These are phyloP conservation scores for Nomada ferruginata DNA, from an alignment of 2,888 invertebrate genomes.

Conservation along the genomic window DNA sequence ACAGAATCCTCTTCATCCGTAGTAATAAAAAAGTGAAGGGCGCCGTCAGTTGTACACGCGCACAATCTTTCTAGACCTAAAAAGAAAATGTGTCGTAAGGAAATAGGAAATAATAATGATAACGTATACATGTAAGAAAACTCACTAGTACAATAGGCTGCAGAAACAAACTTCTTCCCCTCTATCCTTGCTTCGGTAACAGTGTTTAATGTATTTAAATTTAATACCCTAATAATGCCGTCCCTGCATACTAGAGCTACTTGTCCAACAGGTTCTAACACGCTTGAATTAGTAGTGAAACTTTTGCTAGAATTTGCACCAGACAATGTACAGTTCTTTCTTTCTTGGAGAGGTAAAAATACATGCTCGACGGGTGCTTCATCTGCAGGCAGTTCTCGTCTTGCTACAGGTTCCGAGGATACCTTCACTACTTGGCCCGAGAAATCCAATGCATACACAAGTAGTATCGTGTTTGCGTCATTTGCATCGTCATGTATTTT, in stretches of 20 bases:
- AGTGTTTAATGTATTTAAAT: slow-evolving; percentile 89
- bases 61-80: slow-evolving; percentile 92
- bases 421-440: slow-evolving; percentile 85
- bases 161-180: slow-evolving; percentile 91
- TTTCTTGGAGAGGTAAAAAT: slow-evolving; percentile 86
- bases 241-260: slow-evolving; percentile 91
- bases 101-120: background rate
- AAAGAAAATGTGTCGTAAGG: slow-evolving; percentile 38
- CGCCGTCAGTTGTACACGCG: slow-evolving; percentile 92
- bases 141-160: slow-evolving; percentile 93
- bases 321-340: slow-evolving; percentile 57
- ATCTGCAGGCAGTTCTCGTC: slow-evolving; percentile 87
- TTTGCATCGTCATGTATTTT: slow-evolving; percentile 81
- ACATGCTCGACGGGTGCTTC: slow-evolving; percentile 90
- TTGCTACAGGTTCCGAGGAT: slow-evolving; percentile 87
- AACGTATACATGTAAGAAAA: slow-evolving; percentile 53
- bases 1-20: slow-evolving; percentile 90
- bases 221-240: slow-evolving; percentile 90
- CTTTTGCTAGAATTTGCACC: slow-evolving; percentile 51
- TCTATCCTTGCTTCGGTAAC: slow-evolving; percentile 89
- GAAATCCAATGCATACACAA: slow-evolving; percentile 86
- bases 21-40: slow-evolving; percentile 92
- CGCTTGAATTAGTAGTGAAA: slow-evolving; percentile 46
- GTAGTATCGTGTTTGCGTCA: slow-evolving; percentile 83
- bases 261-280: slow-evolving; percentile 84